A percentile compares a stretch with the other conserved stretches of the same genome.
phyloP scores from a whole-genome alignment of 1,140 invertebrate species.

The Marisa cornuarietis region DNA sequence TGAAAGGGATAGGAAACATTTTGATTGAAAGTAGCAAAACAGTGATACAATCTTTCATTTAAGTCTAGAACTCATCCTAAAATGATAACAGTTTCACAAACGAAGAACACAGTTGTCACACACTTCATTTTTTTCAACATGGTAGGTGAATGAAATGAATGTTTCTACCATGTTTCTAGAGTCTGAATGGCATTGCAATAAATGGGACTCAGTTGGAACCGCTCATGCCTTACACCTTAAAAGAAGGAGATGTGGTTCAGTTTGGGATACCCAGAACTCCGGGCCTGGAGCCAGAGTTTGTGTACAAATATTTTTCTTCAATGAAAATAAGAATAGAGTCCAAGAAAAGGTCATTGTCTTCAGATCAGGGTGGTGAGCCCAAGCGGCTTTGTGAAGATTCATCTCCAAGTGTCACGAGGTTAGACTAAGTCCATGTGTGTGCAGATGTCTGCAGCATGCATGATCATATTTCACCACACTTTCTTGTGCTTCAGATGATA shows the following conservation, averaged over 20 bases:
- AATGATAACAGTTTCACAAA: no score
- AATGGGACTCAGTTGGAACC: slow-evolving; percentile 55
- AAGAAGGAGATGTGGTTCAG: slow-evolving; percentile 57
- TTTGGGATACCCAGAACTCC: slow-evolving; percentile 49
- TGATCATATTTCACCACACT: no score
- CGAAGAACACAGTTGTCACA: no score
- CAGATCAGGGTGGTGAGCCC: slow-evolving; percentile 28
- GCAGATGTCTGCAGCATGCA: no score
- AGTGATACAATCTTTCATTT: no score
- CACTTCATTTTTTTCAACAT: no score
- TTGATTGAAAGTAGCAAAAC: no score
- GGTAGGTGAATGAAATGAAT: background rate
- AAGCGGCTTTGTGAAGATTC: background rate
- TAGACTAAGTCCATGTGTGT: no score
- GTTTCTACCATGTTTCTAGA: slow-evolving; percentile 40
- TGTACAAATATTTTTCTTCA: slow-evolving; percentile 51
- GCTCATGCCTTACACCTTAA: slow-evolving; percentile 29
- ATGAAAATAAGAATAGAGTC: slow-evolving; percentile 41
- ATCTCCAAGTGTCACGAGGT: background rate
- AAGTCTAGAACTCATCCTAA: no score
- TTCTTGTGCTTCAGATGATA: no score
- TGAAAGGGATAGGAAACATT: no score
- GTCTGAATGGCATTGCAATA: slow-evolving; percentile 61
- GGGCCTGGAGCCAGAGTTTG: slow-evolving; percentile 48
- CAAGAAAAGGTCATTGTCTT: slow-evolving; percentile 23